These are phyloP conservation scores for Bilobella aurantiaca DNA, from an alignment of 1,140 invertebrate genomes.

Conservation along the genomic window DNA sequence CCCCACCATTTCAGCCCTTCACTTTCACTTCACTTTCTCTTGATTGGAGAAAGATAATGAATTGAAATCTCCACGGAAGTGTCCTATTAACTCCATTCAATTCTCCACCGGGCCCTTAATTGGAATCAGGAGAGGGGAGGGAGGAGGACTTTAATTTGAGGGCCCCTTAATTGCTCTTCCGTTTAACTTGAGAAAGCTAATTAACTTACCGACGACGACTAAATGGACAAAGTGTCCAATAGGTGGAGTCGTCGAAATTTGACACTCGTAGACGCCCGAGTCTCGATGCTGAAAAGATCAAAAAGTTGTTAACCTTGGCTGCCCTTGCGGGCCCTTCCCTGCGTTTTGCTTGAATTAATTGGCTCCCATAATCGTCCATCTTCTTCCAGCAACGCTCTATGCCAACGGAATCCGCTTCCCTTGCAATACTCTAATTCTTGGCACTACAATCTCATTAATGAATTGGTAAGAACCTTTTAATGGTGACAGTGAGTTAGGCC, in stretches of 20 bases:
- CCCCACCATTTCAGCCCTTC: neutral
- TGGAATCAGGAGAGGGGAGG: too few species aligned
- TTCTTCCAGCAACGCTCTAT: neutral
- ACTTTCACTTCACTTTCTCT: neutral
- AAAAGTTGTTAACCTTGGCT: neutral
- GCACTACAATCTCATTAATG: neutral
- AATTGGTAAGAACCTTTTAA: neutral
- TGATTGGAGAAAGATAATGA: neutral
- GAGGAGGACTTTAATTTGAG: too few species aligned
- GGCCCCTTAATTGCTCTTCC: neutral
- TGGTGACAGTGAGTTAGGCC: neutral
- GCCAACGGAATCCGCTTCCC: neutral
- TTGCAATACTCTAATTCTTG: neutral
- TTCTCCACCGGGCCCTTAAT: too few species aligned
- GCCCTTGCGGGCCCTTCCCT: neutral
- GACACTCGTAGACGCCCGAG: constrained; percentile 72
- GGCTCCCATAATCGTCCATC: neutral
- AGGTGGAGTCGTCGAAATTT: constrained; percentile 74
- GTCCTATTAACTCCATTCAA: too few species aligned
- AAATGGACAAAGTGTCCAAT: constrained; percentile 64
- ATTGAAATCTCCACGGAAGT: too few species aligned
- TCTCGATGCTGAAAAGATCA: constrained; percentile 49
- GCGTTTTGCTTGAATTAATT: neutral
- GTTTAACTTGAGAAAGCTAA: neutral
- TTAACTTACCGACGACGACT: constrained; percentile 65